These are phyloP conservation scores for Aurelia aurita DNA, from an alignment of 30 jellyfish, hydroid and myxozoan genomes.

Conservation along the genomic window DNA sequence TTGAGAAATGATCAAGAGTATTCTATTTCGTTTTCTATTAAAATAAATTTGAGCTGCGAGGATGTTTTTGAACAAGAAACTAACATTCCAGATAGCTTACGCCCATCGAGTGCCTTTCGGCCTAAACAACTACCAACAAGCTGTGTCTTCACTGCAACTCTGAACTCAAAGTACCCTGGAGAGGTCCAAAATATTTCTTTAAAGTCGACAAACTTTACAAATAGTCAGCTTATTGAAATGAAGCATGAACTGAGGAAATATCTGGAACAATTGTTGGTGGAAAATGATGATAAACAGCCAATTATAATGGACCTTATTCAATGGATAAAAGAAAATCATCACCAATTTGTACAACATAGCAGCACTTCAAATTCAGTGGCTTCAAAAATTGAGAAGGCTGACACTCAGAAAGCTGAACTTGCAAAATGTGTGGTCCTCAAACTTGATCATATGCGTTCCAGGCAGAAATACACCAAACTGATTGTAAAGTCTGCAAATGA, in stretches of 20 bases:
- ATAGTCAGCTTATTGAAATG: background rate
- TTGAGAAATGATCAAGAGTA: background rate
- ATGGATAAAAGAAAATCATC: slow-evolving; percentile 22
- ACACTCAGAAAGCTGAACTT: background rate
- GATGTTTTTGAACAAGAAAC: background rate
- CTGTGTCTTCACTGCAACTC: background rate
- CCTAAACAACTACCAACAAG: background rate
- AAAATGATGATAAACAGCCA: slow-evolving; percentile 25
- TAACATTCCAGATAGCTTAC: background rate
- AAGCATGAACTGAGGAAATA: slow-evolving; percentile 2
- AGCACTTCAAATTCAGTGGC: background rate
- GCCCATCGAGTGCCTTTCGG: background rate
- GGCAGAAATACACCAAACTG: slow-evolving; percentile 46
- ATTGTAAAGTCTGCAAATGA: slow-evolving; percentile 23
- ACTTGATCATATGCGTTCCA: slow-evolving; percentile 80
- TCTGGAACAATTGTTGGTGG: background rate
- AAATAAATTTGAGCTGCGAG: background rate
- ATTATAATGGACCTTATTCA: slow-evolving; percentile 23
- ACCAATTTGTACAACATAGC: too few relatives aligned
- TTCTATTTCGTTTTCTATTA: slow-evolving; percentile 33
- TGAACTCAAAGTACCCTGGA: slow-evolving; percentile 27
- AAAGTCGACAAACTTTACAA: background rate
- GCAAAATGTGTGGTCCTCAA: slow-evolving; percentile 25
- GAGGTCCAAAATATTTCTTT: slow-evolving; percentile 28
- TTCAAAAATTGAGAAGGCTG: background rate